Evolutionary conservation across 2,888 invertebrate genomes (phyloP).

Genomic region (Leptodirus hochenwartii): DNA sequence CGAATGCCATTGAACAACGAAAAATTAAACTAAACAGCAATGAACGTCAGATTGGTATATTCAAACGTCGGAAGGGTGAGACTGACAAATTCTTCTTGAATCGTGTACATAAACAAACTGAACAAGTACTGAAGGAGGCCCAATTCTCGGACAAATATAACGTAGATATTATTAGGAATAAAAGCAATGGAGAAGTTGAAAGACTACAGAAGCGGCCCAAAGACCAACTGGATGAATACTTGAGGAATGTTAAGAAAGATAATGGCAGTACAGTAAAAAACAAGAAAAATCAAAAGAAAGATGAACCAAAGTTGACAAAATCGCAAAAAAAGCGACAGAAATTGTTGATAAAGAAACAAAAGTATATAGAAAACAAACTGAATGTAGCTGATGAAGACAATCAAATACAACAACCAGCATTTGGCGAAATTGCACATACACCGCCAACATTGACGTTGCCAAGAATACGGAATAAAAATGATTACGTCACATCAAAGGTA

Average conservation of each 20-base stretch:
- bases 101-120: slow-evolving; percentile 44
- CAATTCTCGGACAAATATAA: slow-evolving; percentile 41
- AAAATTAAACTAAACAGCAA: slow-evolving; percentile 4
- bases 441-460: slow-evolving; percentile 47
- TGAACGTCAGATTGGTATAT: slow-evolving; percentile 1
- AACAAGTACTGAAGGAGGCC: slow-evolving; percentile 39
- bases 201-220: slow-evolving; percentile 30
- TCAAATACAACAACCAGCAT: slow-evolving; percentile 41
- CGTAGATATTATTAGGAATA: slow-evolving; percentile 36
- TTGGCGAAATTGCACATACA: slow-evolving; percentile 57
- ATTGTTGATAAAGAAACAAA: slow-evolving; percentile 29
- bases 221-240: slow-evolving; percentile 33
- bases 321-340: slow-evolving; percentile 35
- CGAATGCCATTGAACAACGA: neutral
- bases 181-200: slow-evolving; percentile 30
- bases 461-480: slow-evolving; percentile 27
- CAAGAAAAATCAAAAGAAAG: slow-evolving; percentile 22
- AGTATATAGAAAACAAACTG: slow-evolving; percentile 17
- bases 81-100: slow-evolving; percentile 39
- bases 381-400: slow-evolving; percentile 30
- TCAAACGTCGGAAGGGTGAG: slow-evolving; percentile 30
- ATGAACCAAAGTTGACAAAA: slow-evolving; percentile 28
- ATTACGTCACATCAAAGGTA: slow-evolving; percentile 27
- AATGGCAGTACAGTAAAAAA: slow-evolving; percentile 19
- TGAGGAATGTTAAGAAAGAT: slow-evolving; percentile 24